Percentiles rank a stretch among this genome's conserved stretches.
These are phyloP conservation scores for Gnathonemus longibarbis DNA, from an alignment of 2,113 vertebrate genomes.

Conservation along the genomic window DNA sequence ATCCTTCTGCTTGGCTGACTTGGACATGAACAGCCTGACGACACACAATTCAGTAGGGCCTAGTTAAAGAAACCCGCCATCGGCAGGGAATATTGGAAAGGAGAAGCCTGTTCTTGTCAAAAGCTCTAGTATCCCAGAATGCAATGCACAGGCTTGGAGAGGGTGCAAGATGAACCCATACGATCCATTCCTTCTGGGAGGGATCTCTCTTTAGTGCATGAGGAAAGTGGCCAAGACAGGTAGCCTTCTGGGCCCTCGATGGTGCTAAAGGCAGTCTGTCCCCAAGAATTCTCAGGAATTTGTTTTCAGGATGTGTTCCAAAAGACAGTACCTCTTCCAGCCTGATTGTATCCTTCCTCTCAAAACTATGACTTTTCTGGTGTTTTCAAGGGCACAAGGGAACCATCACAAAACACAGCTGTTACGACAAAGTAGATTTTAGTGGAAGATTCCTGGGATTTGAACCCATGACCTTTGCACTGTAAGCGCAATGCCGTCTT, in stretches of 20 bases:
- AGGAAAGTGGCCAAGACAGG: not conserved
- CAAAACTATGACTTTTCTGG: not conserved
- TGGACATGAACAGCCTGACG: not conserved
- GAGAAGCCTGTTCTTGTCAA: not conserved
- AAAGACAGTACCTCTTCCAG: not conserved
- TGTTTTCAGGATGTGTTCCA: not conserved
- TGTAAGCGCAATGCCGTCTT: too few species aligned
- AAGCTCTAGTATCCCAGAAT: not conserved
- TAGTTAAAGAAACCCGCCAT: not conserved
- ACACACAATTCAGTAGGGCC: not conserved
- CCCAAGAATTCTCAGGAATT: not conserved
- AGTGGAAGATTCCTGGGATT: not conserved
- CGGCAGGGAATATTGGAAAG: not conserved
- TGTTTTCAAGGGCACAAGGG: not conserved
- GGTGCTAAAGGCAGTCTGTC: not conserved
- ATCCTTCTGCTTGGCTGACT: not conserved
- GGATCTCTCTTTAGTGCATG: not conserved
- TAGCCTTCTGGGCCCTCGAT: not conserved
- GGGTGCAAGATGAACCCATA: not conserved
- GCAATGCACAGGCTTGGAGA: not conserved
- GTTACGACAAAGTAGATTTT: not conserved
- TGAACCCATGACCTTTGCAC: too few species aligned
- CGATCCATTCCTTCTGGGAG: not conserved
- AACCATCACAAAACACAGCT: not conserved
- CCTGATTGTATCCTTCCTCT: not conserved